Conservation (phyloP, 2,888 invertebrate species). For the Lapara coniferarum region DNA sequence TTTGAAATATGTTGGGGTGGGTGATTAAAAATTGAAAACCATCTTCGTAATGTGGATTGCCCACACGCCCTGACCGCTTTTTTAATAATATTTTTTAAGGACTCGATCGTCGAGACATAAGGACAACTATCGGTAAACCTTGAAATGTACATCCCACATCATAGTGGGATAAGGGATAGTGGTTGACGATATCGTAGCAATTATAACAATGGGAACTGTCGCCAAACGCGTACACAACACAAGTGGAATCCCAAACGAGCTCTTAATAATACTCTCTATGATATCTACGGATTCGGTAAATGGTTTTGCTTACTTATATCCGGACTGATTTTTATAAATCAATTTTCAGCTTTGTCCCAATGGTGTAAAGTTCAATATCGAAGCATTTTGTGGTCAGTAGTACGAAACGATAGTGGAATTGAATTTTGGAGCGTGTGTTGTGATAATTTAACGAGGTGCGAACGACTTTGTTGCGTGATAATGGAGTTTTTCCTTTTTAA, state of each 20-base stretch:
- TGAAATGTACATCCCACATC: too few species aligned
- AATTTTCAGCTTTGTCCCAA: conserved; percentile 41
- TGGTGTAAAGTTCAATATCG: conserved; percentile 37
- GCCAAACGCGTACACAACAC: conserved; percentile 60
- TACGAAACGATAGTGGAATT: conserved; percentile 53
- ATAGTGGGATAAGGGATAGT: too few species aligned
- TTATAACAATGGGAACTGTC: conserved; percentile 47
- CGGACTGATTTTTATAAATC: conserved; percentile 47
- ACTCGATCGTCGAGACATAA: too few species aligned
- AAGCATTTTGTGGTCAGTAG: conserved; percentile 31
- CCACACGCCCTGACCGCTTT: too few species aligned
- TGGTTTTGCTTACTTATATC: conserved; percentile 48
- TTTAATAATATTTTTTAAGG: too few species aligned
- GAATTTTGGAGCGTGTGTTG: conserved; percentile 62
- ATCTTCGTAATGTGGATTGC: too few species aligned
- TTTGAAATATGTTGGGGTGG: too few species aligned
- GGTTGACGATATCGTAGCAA: conserved; percentile 4
- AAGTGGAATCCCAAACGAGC: conserved; percentile 77
- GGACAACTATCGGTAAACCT: too few species aligned
- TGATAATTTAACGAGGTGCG: conserved; percentile 57
- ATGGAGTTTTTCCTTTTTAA: conserved; percentile 43
- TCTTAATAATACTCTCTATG: conserved; percentile 77
- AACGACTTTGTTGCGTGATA: conserved; percentile 63
- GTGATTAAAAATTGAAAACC: too few species aligned
- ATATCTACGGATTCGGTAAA: conserved; percentile 67